Evolutionary conservation across 2,113 vertebrate genomes (phyloP).

Genomic region (Ceuthmochares aereus): DNA sequence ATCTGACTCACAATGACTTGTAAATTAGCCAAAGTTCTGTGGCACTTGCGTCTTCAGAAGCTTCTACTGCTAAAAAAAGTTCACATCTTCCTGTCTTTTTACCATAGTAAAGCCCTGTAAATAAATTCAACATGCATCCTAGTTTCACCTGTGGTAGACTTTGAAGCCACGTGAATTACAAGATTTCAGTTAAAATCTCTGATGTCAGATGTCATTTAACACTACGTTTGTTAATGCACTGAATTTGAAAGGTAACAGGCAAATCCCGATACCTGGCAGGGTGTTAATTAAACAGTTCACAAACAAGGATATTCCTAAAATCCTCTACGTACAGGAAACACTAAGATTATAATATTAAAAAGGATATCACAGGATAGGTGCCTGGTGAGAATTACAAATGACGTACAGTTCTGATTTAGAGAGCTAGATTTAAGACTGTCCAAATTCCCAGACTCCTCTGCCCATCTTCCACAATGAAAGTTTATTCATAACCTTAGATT

Average conservation of each 20-base stretch:
- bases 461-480: neutral
- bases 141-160: neutral
- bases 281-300: neutral
- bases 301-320: neutral
- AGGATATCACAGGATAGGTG: neutral
- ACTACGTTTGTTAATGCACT: neutral
- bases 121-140: neutral
- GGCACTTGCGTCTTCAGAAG: neutral
- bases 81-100: neutral
- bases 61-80: neutral
- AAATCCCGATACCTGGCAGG: neutral
- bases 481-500: neutral
- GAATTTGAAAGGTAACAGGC: neutral
- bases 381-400: neutral
- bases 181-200: neutral
- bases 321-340: neutral
- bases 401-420: neutral
- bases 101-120: neutral
- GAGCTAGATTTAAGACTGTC: neutral
- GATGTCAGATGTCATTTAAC: neutral
- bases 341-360: neutral
- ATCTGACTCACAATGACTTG: neutral
- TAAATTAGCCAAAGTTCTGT: neutral
- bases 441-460: neutral
- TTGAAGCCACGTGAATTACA: neutral